A percentile compares a stretch with the other conserved stretches of the same genome.
Evolutionary conservation across 2,797 vertebrate genomes (phyloP).

Genomic region (Karalla daura): DNA sequence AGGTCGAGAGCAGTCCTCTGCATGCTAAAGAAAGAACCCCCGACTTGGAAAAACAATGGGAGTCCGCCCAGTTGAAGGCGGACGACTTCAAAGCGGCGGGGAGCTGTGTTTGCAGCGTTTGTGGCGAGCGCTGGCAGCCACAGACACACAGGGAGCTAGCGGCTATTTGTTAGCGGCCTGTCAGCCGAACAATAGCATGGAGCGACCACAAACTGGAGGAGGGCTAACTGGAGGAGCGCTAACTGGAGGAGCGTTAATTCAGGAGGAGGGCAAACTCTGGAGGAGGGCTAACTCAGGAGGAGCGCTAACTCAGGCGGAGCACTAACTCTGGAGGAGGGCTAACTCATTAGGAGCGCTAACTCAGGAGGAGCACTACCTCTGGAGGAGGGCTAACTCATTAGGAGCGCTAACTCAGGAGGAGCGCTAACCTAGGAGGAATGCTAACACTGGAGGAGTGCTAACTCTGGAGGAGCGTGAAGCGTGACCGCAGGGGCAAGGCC

Average conservation of each 20-base stretch:
- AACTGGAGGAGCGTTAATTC: conserved; percentile 18
- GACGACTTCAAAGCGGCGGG: conserved; percentile 21
- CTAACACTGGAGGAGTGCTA: conserved; percentile 18
- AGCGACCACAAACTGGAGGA: conserved; percentile 3
- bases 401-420: too few species aligned
- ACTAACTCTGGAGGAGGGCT: too few species aligned
- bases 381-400: too few species aligned
- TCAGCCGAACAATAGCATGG: conserved; percentile 54
- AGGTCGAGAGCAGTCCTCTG: conserved; percentile 4
- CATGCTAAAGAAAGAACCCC: conserved; percentile 13
- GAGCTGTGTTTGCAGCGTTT: conserved; percentile 3
- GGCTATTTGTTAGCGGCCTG: conserved; percentile 46
- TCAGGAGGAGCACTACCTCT: too few species aligned
- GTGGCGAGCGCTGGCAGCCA: conserved; percentile 10
- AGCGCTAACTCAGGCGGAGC: too few species aligned
- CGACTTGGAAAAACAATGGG: conserved; percentile 44
- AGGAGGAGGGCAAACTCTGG: conserved; percentile 14
- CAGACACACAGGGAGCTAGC: conserved; percentile 19
- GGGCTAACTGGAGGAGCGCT: neutral
- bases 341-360: too few species aligned
- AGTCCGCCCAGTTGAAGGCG: conserved; percentile 23
- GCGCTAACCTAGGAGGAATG: too few species aligned
- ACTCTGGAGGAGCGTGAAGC: neutral
- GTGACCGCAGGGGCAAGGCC: conserved; percentile 29
- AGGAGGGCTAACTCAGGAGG: neutral